Evolutionary conservation across 2,888 invertebrate genomes (phyloP).

Genomic region (Andrena hattorfiana): DNA sequence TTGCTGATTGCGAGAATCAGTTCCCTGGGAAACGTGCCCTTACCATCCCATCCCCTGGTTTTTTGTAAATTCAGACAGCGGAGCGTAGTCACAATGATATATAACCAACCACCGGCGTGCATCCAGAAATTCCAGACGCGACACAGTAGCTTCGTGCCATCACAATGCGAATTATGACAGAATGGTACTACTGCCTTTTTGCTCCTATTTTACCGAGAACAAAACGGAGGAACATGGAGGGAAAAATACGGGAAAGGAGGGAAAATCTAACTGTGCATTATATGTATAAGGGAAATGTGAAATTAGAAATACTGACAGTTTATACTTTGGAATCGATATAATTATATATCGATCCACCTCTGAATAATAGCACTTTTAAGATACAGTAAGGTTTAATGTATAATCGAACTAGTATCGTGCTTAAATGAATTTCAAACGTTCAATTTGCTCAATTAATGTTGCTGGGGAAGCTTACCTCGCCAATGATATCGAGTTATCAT

Average conservation of each 20-base stretch:
- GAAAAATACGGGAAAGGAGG: not conserved
- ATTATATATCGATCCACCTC: not conserved
- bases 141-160: conserved; percentile 63
- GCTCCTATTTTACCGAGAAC: conserved; percentile 4
- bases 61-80: conserved; percentile 62
- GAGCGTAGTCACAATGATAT: conserved; percentile 60
- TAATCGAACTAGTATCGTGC: not conserved
- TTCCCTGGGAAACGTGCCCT: not conserved
- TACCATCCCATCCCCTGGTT: conserved; percentile 10
- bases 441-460: not conserved
- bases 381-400: not conserved
- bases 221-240: conserved; percentile 26
- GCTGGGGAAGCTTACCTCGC: no score
- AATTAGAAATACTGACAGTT: not conserved
- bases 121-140: conserved; percentile 67
- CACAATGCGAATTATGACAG: conserved; percentile 71
- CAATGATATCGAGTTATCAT: not conserved
- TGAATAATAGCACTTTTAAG: not conserved
- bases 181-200: conserved; percentile 57
- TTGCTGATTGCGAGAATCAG: conserved; percentile 27
- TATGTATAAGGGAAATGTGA: not conserved
- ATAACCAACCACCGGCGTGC: conserved; percentile 60
- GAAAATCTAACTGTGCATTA: not conserved
- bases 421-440: not conserved
- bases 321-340: not conserved